Percentiles rank a stretch among this genome's conserved stretches.
These are phyloP conservation scores for Apis laboriosa DNA, from an alignment of 1,140 invertebrate species.

Conservation along the genomic window DNA sequence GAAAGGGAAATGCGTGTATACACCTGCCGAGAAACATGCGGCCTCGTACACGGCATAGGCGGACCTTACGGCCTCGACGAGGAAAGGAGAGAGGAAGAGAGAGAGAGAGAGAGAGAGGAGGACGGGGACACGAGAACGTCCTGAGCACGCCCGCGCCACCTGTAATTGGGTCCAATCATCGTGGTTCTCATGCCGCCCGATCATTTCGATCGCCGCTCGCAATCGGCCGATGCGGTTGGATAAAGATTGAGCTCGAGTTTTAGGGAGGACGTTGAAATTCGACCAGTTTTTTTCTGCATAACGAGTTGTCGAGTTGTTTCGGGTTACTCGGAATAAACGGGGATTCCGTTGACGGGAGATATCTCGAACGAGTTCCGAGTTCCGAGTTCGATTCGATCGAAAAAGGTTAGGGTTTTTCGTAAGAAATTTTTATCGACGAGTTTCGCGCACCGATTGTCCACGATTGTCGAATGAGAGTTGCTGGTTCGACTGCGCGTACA, in stretches of 20 bases:
- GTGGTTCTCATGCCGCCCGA: conserved; percentile 65
- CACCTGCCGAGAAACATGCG: conserved; percentile 76
- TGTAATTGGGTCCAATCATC: conserved; percentile 79
- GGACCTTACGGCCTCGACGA: conserved; percentile 50
- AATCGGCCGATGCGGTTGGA: no score
- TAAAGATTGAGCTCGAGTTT: no score
- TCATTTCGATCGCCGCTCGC: neutral
- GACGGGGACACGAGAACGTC: conserved; percentile 69
- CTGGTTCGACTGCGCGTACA: conserved; percentile 66
- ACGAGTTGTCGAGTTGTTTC: no score
- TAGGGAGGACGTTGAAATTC: no score
- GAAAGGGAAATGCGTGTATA: conserved; percentile 68
- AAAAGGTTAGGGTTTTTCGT: no score
- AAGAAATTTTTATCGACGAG: no score
- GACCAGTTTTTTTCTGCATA: no score
- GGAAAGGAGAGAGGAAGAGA: conserved; percentile 30
- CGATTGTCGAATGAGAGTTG: conserved; percentile 68
- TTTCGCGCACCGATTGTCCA: no score
- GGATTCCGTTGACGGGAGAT: no score
- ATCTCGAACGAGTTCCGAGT: no score
- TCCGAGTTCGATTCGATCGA: no score
- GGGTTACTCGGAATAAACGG: no score
- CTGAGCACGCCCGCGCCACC: conserved; percentile 72
- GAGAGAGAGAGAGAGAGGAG: conserved; percentile 58
- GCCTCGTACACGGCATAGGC: conserved; percentile 60